Base-by-base conservation (phyloP, 2,797 vertebrate species). In the Benthosema pterotum region DNA sequence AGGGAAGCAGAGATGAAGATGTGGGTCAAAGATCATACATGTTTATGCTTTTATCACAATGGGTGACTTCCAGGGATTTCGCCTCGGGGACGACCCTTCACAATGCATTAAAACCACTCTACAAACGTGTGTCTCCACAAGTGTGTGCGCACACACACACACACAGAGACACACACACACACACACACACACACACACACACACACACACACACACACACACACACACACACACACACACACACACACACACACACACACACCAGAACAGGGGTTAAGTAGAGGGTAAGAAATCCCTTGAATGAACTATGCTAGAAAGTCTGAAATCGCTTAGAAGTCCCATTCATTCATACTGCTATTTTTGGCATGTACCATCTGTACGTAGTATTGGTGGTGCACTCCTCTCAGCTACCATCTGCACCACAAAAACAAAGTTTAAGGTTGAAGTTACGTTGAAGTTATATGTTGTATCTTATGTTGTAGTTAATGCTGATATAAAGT, bases 201-300 rank as follows among this genome's bases (percentile, higher is more conserved):
- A 51, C 49, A 51, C 49, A 51, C 49, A 51, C 49, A 22, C 17
- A 51, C 49, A 94, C 93, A 88, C 85, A 93, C 92, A 88, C 86
- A 93, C 91, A 38, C 47, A 16, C 46, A 38, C 57, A 60, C 46
- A 60, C 46, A 57, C 55, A 43, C 15, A 57, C 55, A 19, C 55
- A 45, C 42, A 43, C 56, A 15, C 52, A n/a, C 48, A 42, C 32
- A 28, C 52, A 48, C 52, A 22, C 53, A 14, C 5, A 11, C 42
- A 5, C 16, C 52, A 32, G 51, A 57, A 42, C 25, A 19, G 52
- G 25, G 48, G 28, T 32, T 59, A 63, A 12, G 51, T 48, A 50
- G 56, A 60, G 43, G 63, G 16, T 53, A 50, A 54, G 18, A 42
- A 14, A 47, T 65, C 63, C 54, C 38, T 53, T 53, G 22, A 45